Base-by-base conservation (phyloP, 1,140 invertebrate species). In the Formica exsecta region DNA sequence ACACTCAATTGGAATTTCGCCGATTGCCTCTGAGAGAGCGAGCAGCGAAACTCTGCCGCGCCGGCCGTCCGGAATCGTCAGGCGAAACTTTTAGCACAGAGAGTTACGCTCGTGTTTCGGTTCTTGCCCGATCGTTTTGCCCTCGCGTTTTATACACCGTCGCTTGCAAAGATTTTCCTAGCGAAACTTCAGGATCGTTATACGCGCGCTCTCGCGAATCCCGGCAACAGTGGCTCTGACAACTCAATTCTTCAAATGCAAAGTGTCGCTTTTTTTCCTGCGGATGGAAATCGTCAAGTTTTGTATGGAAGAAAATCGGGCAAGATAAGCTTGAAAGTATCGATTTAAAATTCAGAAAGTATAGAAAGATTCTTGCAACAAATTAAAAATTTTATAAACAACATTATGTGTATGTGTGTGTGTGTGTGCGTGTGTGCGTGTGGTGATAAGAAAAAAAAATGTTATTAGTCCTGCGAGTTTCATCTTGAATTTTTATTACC, bases 101-200 rank as follows among this genome's bases (percentile, higher is more conserved):
- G 84, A 73, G 74, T 87, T 86, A 87, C 85, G 51, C 51, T 81
- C 29, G 57, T 74, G 75, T 87, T 86, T 68, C 74, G 64, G 73
- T 71, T 87, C 76, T 81, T 86, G 74, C 59, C 11, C 64, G 57
- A 86, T 88, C 86, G 68, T 88, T 88, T 88, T 73, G 71, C 74
- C 80, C 64, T 41, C 38, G 48, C 38, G 66, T 51, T 54, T n/a
- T 54, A 36, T 51, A 73, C 70, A 32, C 38, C 51, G 29, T 32
- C 38, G 48, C 75, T 80, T 70, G 41, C 71, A 66, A 71, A 62
- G 86, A 87, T 84, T 87, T 83, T 84, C 70, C 61, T 11, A 75
- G 1, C 11, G 51, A 38, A 88, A 88, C 75, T 88, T 87, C 38
- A 22, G 66, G 36, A 71, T 87, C 73, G 84, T 80, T 86, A 86